A percentile compares a stretch with the other conserved stretches of the same genome.
These are phyloP conservation scores for Meloe dianella DNA, from an alignment of 2,888 invertebrate species.

Conservation along the genomic window DNA sequence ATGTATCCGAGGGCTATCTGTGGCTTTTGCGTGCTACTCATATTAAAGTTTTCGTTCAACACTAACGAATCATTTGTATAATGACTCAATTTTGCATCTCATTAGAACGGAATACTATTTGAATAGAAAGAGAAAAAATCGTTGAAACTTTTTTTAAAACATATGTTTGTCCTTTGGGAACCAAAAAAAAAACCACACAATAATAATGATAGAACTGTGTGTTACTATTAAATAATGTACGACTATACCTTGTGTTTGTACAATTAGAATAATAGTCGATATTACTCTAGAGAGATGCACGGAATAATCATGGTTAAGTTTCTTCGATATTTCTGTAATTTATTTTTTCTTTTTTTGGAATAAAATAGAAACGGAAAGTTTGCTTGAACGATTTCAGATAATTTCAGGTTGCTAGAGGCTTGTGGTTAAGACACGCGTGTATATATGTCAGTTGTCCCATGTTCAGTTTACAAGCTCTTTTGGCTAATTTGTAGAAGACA, in stretches of 20 bases:
- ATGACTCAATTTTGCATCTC: slow-evolving; percentile 27
- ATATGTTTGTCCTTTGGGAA: slow-evolving; percentile 4
- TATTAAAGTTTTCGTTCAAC: slow-evolving; percentile 7
- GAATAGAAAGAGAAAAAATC: background rate
- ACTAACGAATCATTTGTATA: slow-evolving; percentile 21
- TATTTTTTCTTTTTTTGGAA: too few species aligned
- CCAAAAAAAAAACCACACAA: background rate
- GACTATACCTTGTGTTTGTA: background rate
- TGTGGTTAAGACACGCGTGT: slow-evolving; percentile 29
- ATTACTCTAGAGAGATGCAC: background rate
- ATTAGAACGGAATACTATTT: slow-evolving; percentile 3
- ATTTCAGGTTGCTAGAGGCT: slow-evolving; percentile 25
- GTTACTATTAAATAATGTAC: too few species aligned
- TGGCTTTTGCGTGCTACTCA: slow-evolving; percentile 9
- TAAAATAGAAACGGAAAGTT: slow-evolving; percentile 15
- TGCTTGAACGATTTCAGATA: slow-evolving; percentile 16
- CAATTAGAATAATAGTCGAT: slow-evolving; percentile 2
- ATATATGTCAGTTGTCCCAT: slow-evolving; percentile 24
- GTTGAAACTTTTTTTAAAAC: background rate
- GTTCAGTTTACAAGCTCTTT: slow-evolving; percentile 13
- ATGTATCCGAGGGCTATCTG: slow-evolving; percentile 7
- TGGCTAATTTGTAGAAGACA: slow-evolving; percentile 18
- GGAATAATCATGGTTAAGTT: background rate
- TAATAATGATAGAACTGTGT: background rate
- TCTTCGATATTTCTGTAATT: background rate